Conservation (phyloP, 2,888 invertebrate genomes). For the Choristoneura rosaceana region DNA sequence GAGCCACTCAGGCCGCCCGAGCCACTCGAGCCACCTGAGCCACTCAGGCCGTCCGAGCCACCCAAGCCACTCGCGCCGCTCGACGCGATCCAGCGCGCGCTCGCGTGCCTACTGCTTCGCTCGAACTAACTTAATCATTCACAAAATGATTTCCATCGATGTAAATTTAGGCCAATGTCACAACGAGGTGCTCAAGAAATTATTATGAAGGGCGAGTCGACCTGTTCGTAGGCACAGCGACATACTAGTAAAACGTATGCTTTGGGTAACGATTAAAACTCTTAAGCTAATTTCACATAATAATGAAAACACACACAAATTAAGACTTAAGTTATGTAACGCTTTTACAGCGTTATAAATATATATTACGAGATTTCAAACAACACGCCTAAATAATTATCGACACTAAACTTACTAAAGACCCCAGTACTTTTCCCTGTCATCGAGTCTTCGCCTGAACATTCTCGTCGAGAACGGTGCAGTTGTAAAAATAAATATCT, state of each 20-base stretch:
- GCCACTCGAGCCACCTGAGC: background rate
- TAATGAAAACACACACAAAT: constrained; percentile 78
- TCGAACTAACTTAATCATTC: constrained; percentile 18
- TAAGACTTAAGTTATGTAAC: constrained; percentile 73
- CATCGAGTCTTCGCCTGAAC: constrained; percentile 58
- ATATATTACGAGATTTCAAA: constrained; percentile 85
- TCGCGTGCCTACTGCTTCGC: constrained; percentile 25
- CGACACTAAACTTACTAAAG: constrained; percentile 64
- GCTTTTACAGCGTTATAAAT: constrained; percentile 69
- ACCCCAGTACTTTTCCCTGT: constrained; percentile 79
- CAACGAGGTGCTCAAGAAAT: constrained; percentile 28
- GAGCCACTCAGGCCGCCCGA: background rate
- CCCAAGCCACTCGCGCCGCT: background rate
- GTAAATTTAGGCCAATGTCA: constrained; percentile 20
- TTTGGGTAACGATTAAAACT: constrained; percentile 80
- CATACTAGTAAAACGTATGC: constrained; percentile 68
- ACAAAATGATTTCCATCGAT: constrained; percentile 21
- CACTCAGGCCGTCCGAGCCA: background rate
- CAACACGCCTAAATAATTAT: constrained; percentile 78
- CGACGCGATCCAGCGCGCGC: constrained; percentile 7
- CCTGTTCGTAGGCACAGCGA: constrained; percentile 55
- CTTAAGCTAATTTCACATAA: constrained; percentile 80
- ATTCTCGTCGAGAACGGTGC: constrained; percentile 56
- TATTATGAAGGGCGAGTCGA: constrained; percentile 47
- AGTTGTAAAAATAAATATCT: constrained; percentile 74